Percentiles rank a stretch among this genome's conserved stretches.
These are phyloP conservation scores for Motacilla tschutschensis DNA, from an alignment of 2,113 vertebrate species.

Conservation along the genomic window DNA sequence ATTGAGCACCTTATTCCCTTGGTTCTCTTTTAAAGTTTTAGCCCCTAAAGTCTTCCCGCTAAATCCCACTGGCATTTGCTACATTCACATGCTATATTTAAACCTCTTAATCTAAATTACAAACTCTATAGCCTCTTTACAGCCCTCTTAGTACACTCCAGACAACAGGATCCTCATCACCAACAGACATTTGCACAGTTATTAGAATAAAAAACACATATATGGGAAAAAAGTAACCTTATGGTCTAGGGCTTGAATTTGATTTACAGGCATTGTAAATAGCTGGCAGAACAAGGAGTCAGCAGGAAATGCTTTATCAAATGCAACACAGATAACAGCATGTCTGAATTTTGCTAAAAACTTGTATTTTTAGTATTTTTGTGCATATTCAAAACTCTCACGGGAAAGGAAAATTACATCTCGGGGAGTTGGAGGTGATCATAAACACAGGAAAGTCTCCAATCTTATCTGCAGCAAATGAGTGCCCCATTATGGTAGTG, in stretches of 20 bases:
- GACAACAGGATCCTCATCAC: not conserved
- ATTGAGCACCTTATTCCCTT: not conserved
- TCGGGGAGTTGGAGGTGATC: not conserved
- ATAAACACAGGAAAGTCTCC: not conserved
- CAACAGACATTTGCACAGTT: not conserved
- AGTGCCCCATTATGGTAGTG: not conserved
- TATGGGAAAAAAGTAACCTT: not conserved
- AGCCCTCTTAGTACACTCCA: not conserved
- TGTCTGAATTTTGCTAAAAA: not conserved
- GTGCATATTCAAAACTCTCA: rapidly evolving
- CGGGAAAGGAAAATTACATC: too few relatives aligned
- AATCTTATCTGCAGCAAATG: rapidly evolving
- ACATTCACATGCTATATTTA: not conserved
- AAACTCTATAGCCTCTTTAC: not conserved
- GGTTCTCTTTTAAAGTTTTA: not conserved
- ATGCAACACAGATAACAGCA: not conserved
- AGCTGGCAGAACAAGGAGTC: not conserved
- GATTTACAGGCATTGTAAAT: not conserved
- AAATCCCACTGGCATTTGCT: not conserved
- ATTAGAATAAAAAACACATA: not conserved
- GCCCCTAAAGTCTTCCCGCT: not conserved
- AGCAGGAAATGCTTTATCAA: not conserved
- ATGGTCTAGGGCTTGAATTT: not conserved
- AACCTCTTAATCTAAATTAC: not conserved
- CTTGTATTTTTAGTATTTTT: not conserved